A percentile compares a stretch with the other conserved stretches of the same genome.
Evolutionary conservation across 2,797 vertebrate genomes (phyloP).

Genomic region (Squalus acanthias): DNA sequence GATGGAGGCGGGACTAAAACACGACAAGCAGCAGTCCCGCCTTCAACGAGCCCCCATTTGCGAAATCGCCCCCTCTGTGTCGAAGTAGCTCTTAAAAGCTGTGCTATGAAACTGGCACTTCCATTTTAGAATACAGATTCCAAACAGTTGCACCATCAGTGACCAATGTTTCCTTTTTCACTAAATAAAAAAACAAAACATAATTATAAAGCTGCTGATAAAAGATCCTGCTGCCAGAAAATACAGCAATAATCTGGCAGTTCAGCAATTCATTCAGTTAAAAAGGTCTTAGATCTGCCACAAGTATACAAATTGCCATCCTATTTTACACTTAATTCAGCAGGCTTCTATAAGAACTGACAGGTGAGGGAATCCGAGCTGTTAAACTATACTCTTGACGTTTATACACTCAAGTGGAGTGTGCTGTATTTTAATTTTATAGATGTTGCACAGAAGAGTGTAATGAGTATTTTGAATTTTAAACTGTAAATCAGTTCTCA

Average conservation of each 20-base stretch:
- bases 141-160: background rate
- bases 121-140: background rate
- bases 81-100: background rate
- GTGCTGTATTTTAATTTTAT: background rate
- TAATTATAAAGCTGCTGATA: background rate
- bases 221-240: background rate
- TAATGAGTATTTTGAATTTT: background rate
- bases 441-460: background rate
- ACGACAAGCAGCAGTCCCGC: too few species aligned
- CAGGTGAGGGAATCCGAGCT: background rate
- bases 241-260: background rate
- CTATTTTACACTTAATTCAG: constrained; percentile 16
- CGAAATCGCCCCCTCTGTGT: too few species aligned
- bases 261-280: background rate
- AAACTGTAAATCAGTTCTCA: background rate
- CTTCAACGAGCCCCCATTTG: too few species aligned
- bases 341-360: background rate
- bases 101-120: background rate
- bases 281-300: background rate
- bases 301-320: constrained; percentile 2
- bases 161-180: background rate
- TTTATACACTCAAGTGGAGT: background rate
- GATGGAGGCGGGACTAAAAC: too few species aligned
- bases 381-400: background rate
- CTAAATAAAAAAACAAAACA: background rate